These are phyloP conservation scores for Alviniconcha strummeri DNA, from an alignment of 2,888 invertebrate genomes.

Conservation along the genomic window DNA sequence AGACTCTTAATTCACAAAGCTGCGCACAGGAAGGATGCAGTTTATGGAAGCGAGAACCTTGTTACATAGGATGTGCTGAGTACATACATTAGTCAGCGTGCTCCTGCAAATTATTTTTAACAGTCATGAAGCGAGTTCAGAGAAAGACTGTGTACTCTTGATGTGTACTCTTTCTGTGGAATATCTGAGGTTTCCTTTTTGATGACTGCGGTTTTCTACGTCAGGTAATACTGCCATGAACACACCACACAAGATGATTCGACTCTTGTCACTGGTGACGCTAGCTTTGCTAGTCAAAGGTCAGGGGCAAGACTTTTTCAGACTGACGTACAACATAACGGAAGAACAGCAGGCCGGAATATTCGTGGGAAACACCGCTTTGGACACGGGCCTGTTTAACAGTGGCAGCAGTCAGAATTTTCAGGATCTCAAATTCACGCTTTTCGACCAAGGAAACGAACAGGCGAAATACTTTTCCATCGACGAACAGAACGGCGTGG, in stretches of 20 bases:
- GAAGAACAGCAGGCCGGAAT: slow-evolving; percentile 41
- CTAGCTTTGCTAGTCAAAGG: not conserved
- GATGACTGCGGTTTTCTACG: not conserved
- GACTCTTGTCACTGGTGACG: not conserved
- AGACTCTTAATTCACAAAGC: too few species aligned
- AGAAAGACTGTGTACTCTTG: not conserved
- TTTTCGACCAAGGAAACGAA: slow-evolving; percentile 56
- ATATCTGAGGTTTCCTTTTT: not conserved
- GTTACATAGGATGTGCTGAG: too few species aligned
- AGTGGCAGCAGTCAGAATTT: slow-evolving; percentile 53
- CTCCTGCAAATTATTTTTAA: too few species aligned
- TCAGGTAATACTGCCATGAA: not conserved
- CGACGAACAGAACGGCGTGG: slow-evolving; percentile 51
- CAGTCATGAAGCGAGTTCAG: not conserved
- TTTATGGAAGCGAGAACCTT: not conserved
- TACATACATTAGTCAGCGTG: too few species aligned
- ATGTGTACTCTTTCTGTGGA: not conserved
- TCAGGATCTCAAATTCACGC: slow-evolving; percentile 56
- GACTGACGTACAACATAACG: slow-evolving; percentile 38
- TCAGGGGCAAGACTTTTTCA: slow-evolving; percentile 11
- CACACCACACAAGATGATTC: not conserved
- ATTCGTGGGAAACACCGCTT: slow-evolving; percentile 56
- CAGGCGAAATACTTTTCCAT: slow-evolving; percentile 53
- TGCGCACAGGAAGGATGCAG: too few species aligned
- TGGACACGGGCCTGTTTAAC: slow-evolving; percentile 54